Percentiles rank a stretch among this genome's conserved stretches.
Conservation (phyloP, 2,888 invertebrate species). For the Oegoconia quadripuncta region DNA sequence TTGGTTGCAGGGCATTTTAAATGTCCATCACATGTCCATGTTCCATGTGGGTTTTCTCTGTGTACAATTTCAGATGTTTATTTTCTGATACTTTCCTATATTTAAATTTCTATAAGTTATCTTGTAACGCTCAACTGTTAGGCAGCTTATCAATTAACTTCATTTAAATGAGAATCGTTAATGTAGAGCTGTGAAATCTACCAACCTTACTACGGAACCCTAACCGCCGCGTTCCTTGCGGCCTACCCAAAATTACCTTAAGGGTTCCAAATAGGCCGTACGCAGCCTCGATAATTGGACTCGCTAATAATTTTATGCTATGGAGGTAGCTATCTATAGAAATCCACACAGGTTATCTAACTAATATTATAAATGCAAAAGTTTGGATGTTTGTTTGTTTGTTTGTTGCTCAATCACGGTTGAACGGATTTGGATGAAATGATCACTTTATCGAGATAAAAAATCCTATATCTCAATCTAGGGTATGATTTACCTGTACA, state of each 20-base stretch:
- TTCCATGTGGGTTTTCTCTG: too few species aligned
- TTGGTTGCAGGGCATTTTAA: too few species aligned
- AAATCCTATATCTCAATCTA: too few species aligned
- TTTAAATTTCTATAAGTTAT: neutral
- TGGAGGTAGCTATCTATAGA: neutral
- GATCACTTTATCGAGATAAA: too few species aligned
- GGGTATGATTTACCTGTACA: too few species aligned
- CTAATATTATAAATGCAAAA: too few species aligned
- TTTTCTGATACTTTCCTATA: too few species aligned
- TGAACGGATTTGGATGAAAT: neutral
- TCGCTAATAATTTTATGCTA: conserved; percentile 20
- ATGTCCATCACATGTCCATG: too few species aligned
- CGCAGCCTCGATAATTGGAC: conserved; percentile 17
- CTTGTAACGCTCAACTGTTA: neutral
- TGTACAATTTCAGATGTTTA: too few species aligned
- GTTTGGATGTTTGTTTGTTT: too few species aligned
- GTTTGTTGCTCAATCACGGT: too few species aligned
- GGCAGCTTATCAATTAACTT: conserved; percentile 23
- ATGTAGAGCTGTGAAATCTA: conserved; percentile 23
- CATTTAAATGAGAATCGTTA: conserved; percentile 27
- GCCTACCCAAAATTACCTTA: conserved; percentile 16
- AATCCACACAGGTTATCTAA: neutral
- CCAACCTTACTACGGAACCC: conserved; percentile 21
- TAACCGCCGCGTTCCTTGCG: conserved; percentile 22
- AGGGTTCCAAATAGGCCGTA: conserved; percentile 19